These are phyloP conservation scores for Nephrotoma appendiculata DNA, from an alignment of 2,888 invertebrate species.

Conservation along the genomic window DNA sequence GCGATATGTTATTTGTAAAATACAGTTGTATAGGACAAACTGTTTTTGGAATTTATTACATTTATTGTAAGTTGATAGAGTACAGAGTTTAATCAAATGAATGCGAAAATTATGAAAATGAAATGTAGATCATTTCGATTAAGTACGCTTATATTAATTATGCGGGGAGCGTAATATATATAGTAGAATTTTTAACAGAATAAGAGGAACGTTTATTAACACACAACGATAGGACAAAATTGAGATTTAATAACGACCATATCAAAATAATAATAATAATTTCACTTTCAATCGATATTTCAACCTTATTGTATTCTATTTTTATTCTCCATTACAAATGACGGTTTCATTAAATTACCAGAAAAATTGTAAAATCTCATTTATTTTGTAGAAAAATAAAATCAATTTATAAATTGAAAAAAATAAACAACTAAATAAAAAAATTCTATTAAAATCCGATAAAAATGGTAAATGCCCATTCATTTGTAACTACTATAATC, in stretches of 20 bases:
- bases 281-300: background rate
- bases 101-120: background rate
- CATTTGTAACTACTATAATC: background rate
- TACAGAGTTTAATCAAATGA: background rate
- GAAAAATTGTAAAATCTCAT: background rate
- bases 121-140: background rate
- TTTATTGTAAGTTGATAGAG: background rate
- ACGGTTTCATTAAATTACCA: background rate
- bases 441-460: background rate
- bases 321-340: background rate
- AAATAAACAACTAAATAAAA: too few species aligned
- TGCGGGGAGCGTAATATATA: too few species aligned
- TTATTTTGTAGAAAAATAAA: background rate
- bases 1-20: background rate
- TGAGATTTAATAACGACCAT: background rate
- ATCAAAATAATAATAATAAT: background rate
- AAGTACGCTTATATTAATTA: too few species aligned
- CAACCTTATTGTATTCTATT: background rate
- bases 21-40: background rate
- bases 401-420: background rate
- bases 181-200: too few species aligned
- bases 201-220: background rate
- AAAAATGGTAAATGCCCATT: background rate
- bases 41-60: background rate
- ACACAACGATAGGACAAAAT: background rate